These are phyloP conservation scores for Tautogolabrus adspersus DNA, from an alignment of 2,113 vertebrate species.

Conservation along the genomic window DNA sequence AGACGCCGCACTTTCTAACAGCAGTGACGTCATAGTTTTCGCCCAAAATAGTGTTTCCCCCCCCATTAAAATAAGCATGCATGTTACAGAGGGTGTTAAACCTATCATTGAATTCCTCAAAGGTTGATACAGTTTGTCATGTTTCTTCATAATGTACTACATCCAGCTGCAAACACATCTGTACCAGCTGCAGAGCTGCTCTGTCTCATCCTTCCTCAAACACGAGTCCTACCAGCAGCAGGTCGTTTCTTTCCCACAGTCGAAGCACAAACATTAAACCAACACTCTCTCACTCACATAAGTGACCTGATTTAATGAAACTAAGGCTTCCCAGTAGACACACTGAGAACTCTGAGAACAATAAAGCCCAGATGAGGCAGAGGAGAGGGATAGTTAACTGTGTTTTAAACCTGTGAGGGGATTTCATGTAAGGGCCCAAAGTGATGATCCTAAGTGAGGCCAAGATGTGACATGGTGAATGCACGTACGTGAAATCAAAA, in stretches of 20 bases:
- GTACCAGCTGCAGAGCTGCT: not conserved
- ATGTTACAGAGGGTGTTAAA: too few relatives aligned
- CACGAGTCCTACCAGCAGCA: constrained; percentile 16
- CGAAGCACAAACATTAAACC: constrained; percentile 63
- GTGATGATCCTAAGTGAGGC: too few relatives aligned
- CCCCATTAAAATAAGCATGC: too few relatives aligned
- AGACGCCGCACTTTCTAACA: not conserved
- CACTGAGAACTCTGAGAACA: not conserved
- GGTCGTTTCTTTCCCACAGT: constrained; percentile 48
- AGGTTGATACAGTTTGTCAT: not conserved
- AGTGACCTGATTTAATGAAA: not conserved
- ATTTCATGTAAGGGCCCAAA: not conserved
- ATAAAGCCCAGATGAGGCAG: constrained; percentile 45
- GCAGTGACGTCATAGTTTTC: too few relatives aligned
- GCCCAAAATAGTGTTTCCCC: too few relatives aligned
- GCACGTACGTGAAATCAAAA: too few relatives aligned
- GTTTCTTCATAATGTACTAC: too few relatives aligned
- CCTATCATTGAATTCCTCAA: too few relatives aligned
- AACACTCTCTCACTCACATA: not conserved
- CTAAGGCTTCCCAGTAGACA: not conserved
- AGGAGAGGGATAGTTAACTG: too few relatives aligned
- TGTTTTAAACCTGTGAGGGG: too few relatives aligned
- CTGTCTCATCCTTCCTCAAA: not conserved
- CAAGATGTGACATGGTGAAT: too few relatives aligned
- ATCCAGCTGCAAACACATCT: not conserved